Base-by-base conservation (phyloP, 2,888 invertebrate species). In the Sicus ferrugineus region DNA sequence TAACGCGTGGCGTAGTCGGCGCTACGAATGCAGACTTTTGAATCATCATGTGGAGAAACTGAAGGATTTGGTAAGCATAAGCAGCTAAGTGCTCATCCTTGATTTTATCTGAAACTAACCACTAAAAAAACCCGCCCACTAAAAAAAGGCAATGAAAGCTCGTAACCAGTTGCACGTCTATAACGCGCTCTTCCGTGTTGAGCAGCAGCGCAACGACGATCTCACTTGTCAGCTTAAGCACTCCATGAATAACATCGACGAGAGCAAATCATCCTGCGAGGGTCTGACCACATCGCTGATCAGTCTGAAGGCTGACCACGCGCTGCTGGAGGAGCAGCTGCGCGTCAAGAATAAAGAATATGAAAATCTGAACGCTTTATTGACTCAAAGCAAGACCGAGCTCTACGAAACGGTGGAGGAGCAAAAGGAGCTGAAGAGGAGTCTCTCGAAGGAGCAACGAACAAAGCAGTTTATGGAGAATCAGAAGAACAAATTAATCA, bases 1-100 rank as follows among this genome's bases (percentile, higher is more conserved):
- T 28, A 76, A 80, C 64, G 78, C 82, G 3, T 84, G 84, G 84
- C 81, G 84, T 0, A 76, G 76, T 11, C 69, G 81, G 6, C 76
- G 80, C 0, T 76, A 76, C 2, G 82, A 84, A 38, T 80, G 83
- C 2, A 75, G 72, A 3, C 64, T 74, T 19, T 66, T 84, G 31
- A 73, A 73, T 21, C 65, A 75, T 2, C 73, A 75, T 1, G 67
- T 83, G 0, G 75, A 77, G 1, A 67, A 72, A 1, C 70, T 83
- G 0, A 76, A 79, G 63, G 70, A 63, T 21, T 71, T 69, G 9
- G 84, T 83, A 69, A 75, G n/a, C n/a, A n/a, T n/a, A n/a, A n/a
- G n/a, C n/a, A n/a, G n/a, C n/a, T n/a, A n/a, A n/a, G n/a, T n/a
- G n/a, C n/a, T n/a, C n/a, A n/a, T n/a, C n/a, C n/a, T n/a, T n/a